phyloP scores from a whole-genome alignment of 2,113 vertebrate genomes.

The Notiomystis cincta region DNA sequence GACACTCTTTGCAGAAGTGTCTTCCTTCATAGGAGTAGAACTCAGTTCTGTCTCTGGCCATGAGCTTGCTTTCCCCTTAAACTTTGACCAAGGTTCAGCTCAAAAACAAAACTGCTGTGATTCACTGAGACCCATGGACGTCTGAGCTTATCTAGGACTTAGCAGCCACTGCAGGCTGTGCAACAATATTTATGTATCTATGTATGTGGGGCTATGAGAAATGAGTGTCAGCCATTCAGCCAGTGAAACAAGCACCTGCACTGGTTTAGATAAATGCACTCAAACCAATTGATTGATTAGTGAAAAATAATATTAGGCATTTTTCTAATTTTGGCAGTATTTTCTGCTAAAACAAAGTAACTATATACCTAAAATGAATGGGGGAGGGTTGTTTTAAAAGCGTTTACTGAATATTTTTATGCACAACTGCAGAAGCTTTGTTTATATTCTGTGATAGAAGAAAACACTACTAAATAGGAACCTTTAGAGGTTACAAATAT shows the following conservation, averaged over 20 bases:
- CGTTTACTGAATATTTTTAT: neutral
- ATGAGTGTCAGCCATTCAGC: neutral
- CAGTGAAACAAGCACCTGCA: neutral
- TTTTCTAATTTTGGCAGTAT: neutral
- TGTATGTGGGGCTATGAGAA: neutral
- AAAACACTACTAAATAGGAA: neutral
- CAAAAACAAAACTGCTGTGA: neutral
- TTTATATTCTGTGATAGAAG: neutral
- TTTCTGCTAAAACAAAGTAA: neutral
- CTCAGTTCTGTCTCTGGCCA: neutral
- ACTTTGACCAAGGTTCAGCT: neutral
- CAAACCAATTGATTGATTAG: neutral
- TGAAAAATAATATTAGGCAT: neutral
- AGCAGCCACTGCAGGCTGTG: neutral
- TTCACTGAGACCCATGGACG: neutral
- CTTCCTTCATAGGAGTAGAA: neutral
- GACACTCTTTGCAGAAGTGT: neutral
- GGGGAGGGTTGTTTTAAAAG: neutral
- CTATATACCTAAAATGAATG: neutral
- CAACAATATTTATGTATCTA: neutral
- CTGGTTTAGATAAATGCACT: neutral
- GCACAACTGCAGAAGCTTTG: neutral
- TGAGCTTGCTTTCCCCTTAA: neutral
- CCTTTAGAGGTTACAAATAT: neutral
- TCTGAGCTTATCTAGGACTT: neutral